Percentiles rank a stretch among this genome's conserved stretches.
Conservation (phyloP, 2,797 vertebrate species). For the Petrocephalus sullivani region DNA sequence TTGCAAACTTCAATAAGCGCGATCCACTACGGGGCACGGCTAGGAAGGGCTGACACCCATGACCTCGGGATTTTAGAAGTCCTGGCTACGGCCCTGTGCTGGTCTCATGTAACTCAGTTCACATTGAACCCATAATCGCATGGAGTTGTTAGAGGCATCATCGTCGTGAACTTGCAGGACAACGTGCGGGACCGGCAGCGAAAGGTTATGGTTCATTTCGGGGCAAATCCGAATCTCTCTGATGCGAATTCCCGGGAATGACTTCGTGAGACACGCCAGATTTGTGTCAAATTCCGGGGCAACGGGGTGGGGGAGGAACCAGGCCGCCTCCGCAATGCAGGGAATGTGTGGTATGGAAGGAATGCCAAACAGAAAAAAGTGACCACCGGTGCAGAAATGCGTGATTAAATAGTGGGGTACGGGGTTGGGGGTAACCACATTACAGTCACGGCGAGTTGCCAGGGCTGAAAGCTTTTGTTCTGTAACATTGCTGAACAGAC, state of each 20-base stretch:
- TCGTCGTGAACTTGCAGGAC: too few relatives aligned
- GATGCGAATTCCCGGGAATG: neutral
- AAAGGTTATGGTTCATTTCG: neutral
- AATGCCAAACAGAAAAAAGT: neutral
- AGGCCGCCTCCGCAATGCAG: neutral
- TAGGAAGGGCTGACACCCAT: too few relatives aligned
- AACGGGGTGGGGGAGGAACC: neutral
- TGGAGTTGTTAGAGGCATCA: too few relatives aligned
- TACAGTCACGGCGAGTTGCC: neutral
- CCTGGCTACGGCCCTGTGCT: neutral
- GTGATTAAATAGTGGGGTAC: neutral
- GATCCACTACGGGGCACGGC: too few relatives aligned
- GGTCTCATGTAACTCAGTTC: neutral
- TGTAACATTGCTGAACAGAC: neutral
- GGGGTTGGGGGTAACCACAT: neutral
- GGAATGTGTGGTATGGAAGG: slow-evolving; percentile 14
- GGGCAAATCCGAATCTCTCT: neutral
- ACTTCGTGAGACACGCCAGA: neutral
- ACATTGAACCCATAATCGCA: too few relatives aligned
- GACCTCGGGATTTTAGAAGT: too few relatives aligned
- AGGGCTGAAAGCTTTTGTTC: neutral
- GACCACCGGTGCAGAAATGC: neutral
- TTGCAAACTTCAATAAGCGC: too few relatives aligned
- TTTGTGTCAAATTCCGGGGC: neutral
- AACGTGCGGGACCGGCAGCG: too few relatives aligned